Conservation (phyloP, 2,797 vertebrate genomes). For the Amblyraja radiata region DNA sequence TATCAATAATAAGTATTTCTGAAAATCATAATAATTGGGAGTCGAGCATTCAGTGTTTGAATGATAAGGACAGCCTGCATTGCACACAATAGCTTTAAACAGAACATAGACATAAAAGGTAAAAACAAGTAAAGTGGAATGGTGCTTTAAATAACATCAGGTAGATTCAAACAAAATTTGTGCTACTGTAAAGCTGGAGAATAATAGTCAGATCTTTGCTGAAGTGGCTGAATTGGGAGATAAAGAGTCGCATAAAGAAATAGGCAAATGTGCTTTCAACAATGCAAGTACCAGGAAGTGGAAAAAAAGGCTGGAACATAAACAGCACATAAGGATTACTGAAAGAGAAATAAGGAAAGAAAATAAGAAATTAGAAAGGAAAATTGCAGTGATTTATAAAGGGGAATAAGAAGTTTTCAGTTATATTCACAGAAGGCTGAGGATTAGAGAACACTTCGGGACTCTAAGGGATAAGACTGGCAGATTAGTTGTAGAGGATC, state of each 20-base stretch:
- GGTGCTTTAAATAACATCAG: neutral
- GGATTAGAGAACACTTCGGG: slow-evolving; percentile 36
- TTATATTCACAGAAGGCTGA: slow-evolving; percentile 30
- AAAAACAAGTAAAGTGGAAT: slow-evolving; percentile 19
- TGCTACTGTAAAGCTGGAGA: neutral
- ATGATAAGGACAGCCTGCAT: neutral
- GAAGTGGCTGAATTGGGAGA: neutral
- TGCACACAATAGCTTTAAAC: neutral
- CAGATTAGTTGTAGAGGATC: slow-evolving; percentile 37
- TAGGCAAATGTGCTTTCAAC: neutral
- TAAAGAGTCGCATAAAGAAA: neutral
- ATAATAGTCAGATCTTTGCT: slow-evolving; percentile 9
- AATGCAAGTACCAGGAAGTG: slow-evolving; percentile 2
- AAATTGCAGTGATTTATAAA: slow-evolving; percentile 33
- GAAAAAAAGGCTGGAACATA: neutral
- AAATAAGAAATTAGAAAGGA: slow-evolving; percentile 37
- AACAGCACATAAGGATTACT: slow-evolving; percentile 27
- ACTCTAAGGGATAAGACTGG: slow-evolving; percentile 35
- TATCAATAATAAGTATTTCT: neutral
- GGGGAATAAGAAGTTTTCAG: slow-evolving; percentile 38
- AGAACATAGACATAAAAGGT: neutral
- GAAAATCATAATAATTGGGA: neutral
- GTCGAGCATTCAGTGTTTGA: neutral
- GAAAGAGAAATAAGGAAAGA: slow-evolving; percentile 17
- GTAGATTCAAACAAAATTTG: slow-evolving; percentile 26